Base-by-base conservation (phyloP, 2,113 vertebrate species). In the Myocastor coypus region DNA sequence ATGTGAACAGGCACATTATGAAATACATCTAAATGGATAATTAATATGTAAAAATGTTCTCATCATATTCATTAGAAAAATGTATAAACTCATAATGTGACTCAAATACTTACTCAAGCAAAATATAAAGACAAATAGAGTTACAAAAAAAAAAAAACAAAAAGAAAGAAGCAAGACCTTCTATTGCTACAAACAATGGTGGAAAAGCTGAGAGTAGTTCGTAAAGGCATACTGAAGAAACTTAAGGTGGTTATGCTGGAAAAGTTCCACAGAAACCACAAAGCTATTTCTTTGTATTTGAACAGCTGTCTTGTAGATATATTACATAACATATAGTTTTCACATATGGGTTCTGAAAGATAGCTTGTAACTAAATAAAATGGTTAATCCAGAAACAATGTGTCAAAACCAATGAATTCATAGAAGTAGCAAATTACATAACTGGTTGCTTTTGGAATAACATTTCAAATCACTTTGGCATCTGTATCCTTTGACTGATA, bases 271-370 rank as follows among this genome's bases (percentile, higher is more conserved):
- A 42, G 26, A 85, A 91, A 71, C 3, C 14, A 57, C 14, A 78
- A 22, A 28, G 32, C 26, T 86, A 3, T 66, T 5, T 63, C 55
- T 52, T 57, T 66, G 32, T 85, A 17, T 63, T 69, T 61, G 26
- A 77, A 20, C 0, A 37, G 13, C 13, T 86, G 0, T n/a, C 10
- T 1, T 66, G 52, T 78, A 63, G 28, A 77, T 88, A 80, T 82
- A 87, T 92, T 86, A 68, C 84, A 94, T 22, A 1, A 75, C 46
- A 89, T 83, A 37, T 68, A 59, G 30, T 40, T 95, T 59, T 52
- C 1, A 82, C 26, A 77, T 69, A 59, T 34, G 64, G 4, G 66
- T 66, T 89, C 5, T 40, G 71, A 94, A 89, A 96, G 78, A 86
- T 55, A 93, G 2, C 20, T 28, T 80, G 30, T 81, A 87, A 89